These are phyloP conservation scores for Dromius quadrimaculatus DNA, from an alignment of 2,888 invertebrate genomes.

Conservation along the genomic window DNA sequence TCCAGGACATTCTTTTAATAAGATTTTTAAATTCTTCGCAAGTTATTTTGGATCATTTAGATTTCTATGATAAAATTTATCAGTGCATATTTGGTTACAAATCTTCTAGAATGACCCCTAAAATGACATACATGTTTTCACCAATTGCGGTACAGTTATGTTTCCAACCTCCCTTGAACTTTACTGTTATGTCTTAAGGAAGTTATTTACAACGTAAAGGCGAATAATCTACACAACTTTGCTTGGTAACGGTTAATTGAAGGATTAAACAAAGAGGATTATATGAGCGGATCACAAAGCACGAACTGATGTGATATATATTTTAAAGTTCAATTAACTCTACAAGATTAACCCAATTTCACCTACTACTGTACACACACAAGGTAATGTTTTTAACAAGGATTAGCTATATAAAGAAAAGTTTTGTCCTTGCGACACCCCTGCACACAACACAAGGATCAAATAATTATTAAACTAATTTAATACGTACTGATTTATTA, in stretches of 20 bases:
- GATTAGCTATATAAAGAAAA: neutral
- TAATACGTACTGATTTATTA: too few species aligned
- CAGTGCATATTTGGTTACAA: too few species aligned
- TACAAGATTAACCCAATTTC: slow-evolving; percentile 11
- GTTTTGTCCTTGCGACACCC: too few species aligned
- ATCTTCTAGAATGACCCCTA: too few species aligned
- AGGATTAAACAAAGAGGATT: slow-evolving; percentile 45
- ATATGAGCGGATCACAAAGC: slow-evolving; percentile 30
- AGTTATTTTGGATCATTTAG: too few species aligned
- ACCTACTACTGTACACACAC: neutral
- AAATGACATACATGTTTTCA: too few species aligned
- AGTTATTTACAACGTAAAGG: slow-evolving; percentile 40
- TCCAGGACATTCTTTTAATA: too few species aligned
- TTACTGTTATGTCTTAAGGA: slow-evolving; percentile 42
- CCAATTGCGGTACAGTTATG: slow-evolving; percentile 18
- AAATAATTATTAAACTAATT: too few species aligned
- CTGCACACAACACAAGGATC: too few species aligned
- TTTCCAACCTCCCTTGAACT: slow-evolving; percentile 23
- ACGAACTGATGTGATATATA: slow-evolving; percentile 26
- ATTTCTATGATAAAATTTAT: too few species aligned
- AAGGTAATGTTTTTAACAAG: neutral
- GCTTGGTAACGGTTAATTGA: slow-evolving; percentile 29
- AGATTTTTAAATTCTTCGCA: too few species aligned
- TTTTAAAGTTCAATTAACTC: slow-evolving; percentile 25
- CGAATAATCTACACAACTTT: slow-evolving; percentile 32